Conservation (phyloP, 1,140 invertebrate genomes). For the Acromyrmex echinatior region DNA sequence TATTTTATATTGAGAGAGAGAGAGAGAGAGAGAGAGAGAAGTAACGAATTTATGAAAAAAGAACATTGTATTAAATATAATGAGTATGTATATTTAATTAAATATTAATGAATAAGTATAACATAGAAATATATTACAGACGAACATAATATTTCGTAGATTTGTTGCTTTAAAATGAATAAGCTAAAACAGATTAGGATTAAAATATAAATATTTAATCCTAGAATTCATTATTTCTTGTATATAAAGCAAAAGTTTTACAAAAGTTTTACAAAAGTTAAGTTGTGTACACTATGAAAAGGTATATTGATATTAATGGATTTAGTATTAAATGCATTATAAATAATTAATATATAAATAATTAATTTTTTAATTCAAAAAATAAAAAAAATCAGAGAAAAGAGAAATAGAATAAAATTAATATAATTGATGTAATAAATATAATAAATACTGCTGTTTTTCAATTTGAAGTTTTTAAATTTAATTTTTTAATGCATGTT, state of each 20-base stretch:
- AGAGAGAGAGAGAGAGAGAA: not conserved
- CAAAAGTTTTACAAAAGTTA: not conserved
- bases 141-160: not conserved
- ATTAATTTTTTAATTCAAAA: not conserved
- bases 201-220: slow-evolving; percentile 23
- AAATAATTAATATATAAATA: not conserved
- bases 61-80: not conserved
- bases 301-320: not conserved
- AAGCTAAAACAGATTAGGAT: not conserved
- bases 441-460: not conserved
- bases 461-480: not conserved
- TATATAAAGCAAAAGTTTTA: not conserved
- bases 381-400: not conserved
- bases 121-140: not conserved
- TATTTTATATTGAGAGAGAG: not conserved
- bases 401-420: not conserved
- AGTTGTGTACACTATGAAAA: not conserved
- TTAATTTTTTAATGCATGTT: not conserved
- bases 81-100: not conserved
- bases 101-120: not conserved
- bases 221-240: not conserved
- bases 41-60: slow-evolving; percentile 3
- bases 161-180: not conserved
- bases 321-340: not conserved
- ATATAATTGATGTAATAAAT: too few species aligned